phyloP scores from a whole-genome alignment of 2,113 vertebrate genomes.

The Phaethon lepturus region DNA sequence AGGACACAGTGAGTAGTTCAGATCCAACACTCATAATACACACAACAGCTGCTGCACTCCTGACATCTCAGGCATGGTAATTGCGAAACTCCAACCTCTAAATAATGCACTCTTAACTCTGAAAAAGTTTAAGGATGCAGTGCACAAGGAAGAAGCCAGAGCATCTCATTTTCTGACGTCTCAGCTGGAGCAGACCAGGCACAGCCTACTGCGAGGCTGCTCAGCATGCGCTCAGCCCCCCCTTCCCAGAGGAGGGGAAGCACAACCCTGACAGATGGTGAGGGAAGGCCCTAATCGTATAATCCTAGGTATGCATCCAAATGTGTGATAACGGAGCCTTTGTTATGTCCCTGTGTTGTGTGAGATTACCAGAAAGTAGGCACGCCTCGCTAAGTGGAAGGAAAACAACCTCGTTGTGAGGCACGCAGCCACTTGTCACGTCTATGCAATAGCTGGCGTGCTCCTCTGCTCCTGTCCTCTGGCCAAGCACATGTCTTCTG shows the following conservation, averaged over 20 bases:
- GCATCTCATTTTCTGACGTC: not conserved
- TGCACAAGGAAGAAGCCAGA: not conserved
- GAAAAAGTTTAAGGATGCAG: not conserved
- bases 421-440: accelerated
- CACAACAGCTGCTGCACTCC: slow-evolving; percentile 25
- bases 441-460: not conserved
- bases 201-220: not conserved
- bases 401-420: not conserved
- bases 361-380: not conserved
- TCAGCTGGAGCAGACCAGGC: not conserved
- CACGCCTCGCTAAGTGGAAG: not conserved
- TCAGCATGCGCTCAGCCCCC: not conserved
- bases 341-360: not conserved
- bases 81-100: not conserved
- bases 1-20: not conserved
- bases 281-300: not conserved
- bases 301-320: not conserved
- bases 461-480: not conserved
- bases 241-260: not conserved
- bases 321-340: not conserved
- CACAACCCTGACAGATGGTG: not conserved
- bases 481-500: not conserved
- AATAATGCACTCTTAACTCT: not conserved
- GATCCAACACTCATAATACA: not conserved
- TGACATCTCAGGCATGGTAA: not conserved